Conservation (phyloP, 1,140 invertebrate genomes). For the Meloidogyne chitwoodi region DNA sequence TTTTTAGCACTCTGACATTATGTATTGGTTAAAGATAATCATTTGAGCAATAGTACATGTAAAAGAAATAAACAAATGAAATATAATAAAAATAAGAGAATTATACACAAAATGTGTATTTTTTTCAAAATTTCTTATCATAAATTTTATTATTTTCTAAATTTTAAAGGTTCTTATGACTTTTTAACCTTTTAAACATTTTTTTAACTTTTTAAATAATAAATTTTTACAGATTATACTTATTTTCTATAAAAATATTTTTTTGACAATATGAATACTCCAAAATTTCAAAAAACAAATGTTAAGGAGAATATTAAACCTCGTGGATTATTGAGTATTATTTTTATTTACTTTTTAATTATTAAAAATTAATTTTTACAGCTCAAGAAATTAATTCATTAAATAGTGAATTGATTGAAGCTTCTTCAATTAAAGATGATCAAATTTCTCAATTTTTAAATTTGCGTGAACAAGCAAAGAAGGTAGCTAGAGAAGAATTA, state of each 20-base stretch:
- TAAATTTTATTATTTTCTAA: too few relatives aligned
- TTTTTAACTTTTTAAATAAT: background rate
- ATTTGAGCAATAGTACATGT: too few relatives aligned
- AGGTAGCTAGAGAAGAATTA: background rate
- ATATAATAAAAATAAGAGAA: too few relatives aligned
- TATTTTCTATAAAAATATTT: conserved; percentile 63
- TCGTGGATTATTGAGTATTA: background rate
- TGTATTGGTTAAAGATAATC: too few relatives aligned
- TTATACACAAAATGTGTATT: too few relatives aligned
- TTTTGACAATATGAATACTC: conserved; percentile 61
- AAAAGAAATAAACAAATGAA: too few relatives aligned
- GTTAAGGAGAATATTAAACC: background rate
- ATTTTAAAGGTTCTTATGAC: too few relatives aligned
- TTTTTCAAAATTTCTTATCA: too few relatives aligned
- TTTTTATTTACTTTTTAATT: background rate
- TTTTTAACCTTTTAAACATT: background rate
- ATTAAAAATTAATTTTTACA: background rate
- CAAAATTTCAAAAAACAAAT: background rate
- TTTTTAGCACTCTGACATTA: too few relatives aligned
- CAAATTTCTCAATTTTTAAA: background rate
- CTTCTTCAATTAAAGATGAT: background rate
- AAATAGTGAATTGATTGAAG: background rate
- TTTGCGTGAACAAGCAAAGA: background rate
- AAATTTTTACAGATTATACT: conserved; percentile 1
- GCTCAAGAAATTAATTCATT: background rate